These are phyloP conservation scores for Cryptus viduatorius DNA, from an alignment of 2,888 invertebrate species.

Conservation along the genomic window DNA sequence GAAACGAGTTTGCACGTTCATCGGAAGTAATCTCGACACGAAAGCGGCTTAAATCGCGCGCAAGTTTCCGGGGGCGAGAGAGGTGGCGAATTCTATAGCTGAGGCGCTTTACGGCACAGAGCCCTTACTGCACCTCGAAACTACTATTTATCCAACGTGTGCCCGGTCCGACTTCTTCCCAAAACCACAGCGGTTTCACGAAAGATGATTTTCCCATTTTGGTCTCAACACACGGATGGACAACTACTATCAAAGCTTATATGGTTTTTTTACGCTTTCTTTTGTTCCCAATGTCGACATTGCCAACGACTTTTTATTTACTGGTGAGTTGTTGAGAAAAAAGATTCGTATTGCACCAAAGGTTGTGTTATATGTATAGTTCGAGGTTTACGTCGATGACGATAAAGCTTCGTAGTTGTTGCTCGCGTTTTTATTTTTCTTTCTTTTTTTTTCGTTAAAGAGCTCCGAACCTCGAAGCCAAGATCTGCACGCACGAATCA, in stretches of 20 bases:
- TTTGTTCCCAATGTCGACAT: slow-evolving; percentile 1
- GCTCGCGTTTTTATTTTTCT: slow-evolving; percentile 29
- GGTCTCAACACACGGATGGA: not conserved
- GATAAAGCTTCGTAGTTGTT: slow-evolving; percentile 51
- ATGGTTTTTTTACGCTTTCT: too few relatives aligned
- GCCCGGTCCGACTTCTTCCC: not conserved
- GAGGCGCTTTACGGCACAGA: slow-evolving; percentile 29
- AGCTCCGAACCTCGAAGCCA: slow-evolving; percentile 20
- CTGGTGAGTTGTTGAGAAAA: too few relatives aligned
- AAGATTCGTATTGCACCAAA: too few relatives aligned
- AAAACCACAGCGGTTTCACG: not conserved
- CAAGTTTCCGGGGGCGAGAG: slow-evolving; percentile 28
- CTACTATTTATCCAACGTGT: slow-evolving; percentile 32
- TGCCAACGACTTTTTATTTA: too few relatives aligned
- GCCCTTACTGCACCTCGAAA: not conserved
- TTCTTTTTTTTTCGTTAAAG: slow-evolving; percentile 20
- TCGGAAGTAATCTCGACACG: slow-evolving; percentile 64
- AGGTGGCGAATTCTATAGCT: not conserved
- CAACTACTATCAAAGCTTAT: not conserved
- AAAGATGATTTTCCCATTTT: slow-evolving; percentile 35
- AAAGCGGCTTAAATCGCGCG: slow-evolving; percentile 63
- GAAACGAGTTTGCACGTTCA: slow-evolving; percentile 54
- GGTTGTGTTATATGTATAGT: too few relatives aligned
- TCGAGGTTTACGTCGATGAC: slow-evolving; percentile 52
- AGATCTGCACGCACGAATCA: slow-evolving; percentile 44